Conservation (phyloP, 2,113 vertebrate species). For the Equus quagga region DNA sequence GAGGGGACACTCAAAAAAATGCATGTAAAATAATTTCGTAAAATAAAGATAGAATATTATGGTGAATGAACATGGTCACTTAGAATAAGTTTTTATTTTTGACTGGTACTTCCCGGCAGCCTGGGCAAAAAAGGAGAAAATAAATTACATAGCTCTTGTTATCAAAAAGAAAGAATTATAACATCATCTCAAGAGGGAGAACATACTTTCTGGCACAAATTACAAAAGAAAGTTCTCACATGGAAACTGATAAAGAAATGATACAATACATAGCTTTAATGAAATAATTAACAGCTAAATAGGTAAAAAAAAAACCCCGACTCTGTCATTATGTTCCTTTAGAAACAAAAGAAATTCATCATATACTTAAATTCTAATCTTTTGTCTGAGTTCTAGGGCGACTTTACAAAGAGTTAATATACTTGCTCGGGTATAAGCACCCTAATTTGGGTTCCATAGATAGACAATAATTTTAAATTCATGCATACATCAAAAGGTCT, state of each 20-base stretch:
- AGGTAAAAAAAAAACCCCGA: neutral
- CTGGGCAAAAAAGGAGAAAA: neutral
- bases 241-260: neutral
- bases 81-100: slow-evolving; percentile 10
- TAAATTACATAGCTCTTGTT: neutral
- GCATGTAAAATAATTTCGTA: neutral
- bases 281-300: neutral
- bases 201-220: slow-evolving; percentile 3
- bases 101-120: neutral
- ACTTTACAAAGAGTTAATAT: neutral
- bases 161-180: neutral
- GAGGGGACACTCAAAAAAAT: neutral
- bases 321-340: neutral
- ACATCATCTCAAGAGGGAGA: neutral
- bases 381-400: neutral
- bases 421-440: neutral
- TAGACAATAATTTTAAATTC: neutral
- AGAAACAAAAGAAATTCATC: neutral
- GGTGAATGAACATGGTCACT: neutral
- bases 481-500: neutral
- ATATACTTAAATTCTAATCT: neutral
- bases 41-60: neutral
- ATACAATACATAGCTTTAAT: neutral
- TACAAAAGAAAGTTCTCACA: neutral
- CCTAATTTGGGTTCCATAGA: neutral